These are phyloP conservation scores for Chaetoderma sp. DNA, from an alignment of 2,888 invertebrate genomes.

Conservation along the genomic window DNA sequence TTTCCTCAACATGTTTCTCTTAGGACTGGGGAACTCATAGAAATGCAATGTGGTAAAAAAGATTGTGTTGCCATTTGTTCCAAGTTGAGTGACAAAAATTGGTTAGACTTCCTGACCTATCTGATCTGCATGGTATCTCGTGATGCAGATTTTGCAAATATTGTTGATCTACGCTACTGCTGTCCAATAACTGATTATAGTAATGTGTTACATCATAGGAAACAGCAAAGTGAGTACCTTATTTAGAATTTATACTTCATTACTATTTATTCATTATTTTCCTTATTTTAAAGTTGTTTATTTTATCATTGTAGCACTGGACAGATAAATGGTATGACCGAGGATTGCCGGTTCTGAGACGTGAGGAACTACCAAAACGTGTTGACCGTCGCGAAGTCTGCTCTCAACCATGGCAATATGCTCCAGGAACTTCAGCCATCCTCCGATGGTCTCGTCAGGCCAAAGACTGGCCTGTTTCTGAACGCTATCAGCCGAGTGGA, in stretches of 20 bases:
- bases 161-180: not conserved
- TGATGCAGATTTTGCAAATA: no score
- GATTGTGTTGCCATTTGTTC: no score
- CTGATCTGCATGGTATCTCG: no score
- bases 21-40: no score
- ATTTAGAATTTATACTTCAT: not conserved
- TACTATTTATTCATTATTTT: not conserved
- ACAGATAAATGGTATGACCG: conserved; percentile 62
- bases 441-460: conserved; percentile 50
- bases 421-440: conserved; percentile 48
- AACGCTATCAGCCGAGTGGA: conserved; percentile 43
- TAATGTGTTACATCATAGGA: not conserved
- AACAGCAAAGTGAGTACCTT: not conserved
- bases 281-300: not conserved
- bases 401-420: conserved; percentile 55
- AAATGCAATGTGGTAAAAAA: no score
- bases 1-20: no score
- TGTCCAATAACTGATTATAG: not conserved
- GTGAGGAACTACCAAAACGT: conserved; percentile 54
- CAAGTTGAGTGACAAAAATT: no score
- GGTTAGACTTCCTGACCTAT: no score
- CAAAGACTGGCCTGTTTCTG: conserved; percentile 24
- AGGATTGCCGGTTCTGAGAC: conserved; percentile 46
- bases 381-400: conserved; percentile 53
- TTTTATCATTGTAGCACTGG: conserved; percentile 49